These are phyloP conservation scores for Tortricodes alternella DNA, from an alignment of 2,888 invertebrate species.

Conservation along the genomic window DNA sequence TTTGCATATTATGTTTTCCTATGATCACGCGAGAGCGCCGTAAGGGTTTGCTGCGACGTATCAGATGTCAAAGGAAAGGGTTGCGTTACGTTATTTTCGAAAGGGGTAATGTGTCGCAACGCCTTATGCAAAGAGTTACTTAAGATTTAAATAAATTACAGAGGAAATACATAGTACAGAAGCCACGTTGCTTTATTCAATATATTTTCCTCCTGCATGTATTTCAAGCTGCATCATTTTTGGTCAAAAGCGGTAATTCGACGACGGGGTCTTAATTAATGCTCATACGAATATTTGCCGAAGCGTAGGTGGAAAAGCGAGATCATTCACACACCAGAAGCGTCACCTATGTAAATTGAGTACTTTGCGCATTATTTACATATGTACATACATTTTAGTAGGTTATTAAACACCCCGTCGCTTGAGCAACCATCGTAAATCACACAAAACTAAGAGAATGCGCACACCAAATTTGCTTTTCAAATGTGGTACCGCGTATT, in stretches of 20 bases:
- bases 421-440: constrained; percentile 71
- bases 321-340: constrained; percentile 14
- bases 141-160: constrained; percentile 4
- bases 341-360: constrained; percentile 47
- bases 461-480: constrained; percentile 67
- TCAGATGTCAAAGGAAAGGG: constrained; percentile 35
- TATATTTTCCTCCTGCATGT: too few species aligned
- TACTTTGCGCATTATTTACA: constrained; percentile 45
- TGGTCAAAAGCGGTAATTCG: constrained; percentile 14
- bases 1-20: constrained; percentile 60
- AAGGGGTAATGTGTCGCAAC: constrained; percentile 11
- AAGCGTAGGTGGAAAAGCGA: constrained; percentile 15
- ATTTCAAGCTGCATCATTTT: too few species aligned
- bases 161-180: too few species aligned
- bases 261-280: constrained; percentile 23
- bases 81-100: constrained; percentile 21
- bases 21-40: constrained; percentile 41
- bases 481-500: constrained; percentile 57
- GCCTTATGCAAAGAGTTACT: background rate
- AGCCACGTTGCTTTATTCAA: too few species aligned
- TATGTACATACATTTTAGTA: constrained; percentile 60
- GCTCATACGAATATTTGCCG: constrained; percentile 11
- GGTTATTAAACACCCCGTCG: constrained; percentile 68
- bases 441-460: constrained; percentile 66
- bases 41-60: constrained; percentile 46